Conservation (phyloP, 2,888 invertebrate genomes). For the Oxytorus armatus region DNA sequence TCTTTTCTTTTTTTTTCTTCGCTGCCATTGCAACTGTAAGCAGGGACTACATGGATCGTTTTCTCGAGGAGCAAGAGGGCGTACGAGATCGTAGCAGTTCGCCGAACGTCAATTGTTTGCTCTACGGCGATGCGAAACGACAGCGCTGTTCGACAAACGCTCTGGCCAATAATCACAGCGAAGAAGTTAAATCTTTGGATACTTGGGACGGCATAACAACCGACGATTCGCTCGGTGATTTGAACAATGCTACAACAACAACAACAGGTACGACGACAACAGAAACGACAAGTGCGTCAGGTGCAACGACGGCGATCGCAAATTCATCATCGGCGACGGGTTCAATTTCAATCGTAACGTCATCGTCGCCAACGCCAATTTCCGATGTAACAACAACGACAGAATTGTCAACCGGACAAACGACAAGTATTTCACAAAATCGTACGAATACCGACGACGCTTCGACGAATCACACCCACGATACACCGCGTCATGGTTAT, state of each 20-base stretch:
- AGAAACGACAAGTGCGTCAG: constrained; percentile 41
- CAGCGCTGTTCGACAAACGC: constrained; percentile 76
- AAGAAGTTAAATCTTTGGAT: constrained; percentile 78
- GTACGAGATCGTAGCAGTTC: constrained; percentile 90
- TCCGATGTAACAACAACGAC: constrained; percentile 25
- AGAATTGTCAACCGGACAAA: constrained; percentile 22
- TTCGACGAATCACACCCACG: constrained; percentile 69
- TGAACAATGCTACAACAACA: constrained; percentile 57
- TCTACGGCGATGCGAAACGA: constrained; percentile 81
- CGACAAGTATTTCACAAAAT: constrained; percentile 68
- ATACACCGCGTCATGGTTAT: constrained; percentile 72
- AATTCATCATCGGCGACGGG: constrained; percentile 44
- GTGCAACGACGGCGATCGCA: constrained; percentile 63
- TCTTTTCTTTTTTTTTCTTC: constrained; percentile 8
- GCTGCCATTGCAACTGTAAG: constrained; percentile 75
- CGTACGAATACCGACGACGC: constrained; percentile 61
- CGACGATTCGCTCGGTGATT: constrained; percentile 70
- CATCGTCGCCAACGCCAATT: constrained; percentile 38
- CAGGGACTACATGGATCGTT: constrained; percentile 96
- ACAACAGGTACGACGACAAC: constrained; percentile 47
- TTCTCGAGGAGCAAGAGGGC: constrained; percentile 93
- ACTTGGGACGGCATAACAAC: constrained; percentile 77
- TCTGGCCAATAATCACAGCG: constrained; percentile 74
- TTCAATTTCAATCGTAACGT: constrained; percentile 28
- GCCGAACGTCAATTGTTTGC: constrained; percentile 87